Evolutionary conservation across 2,113 vertebrate genomes (phyloP).

Genomic region (Penelope pileata): DNA sequence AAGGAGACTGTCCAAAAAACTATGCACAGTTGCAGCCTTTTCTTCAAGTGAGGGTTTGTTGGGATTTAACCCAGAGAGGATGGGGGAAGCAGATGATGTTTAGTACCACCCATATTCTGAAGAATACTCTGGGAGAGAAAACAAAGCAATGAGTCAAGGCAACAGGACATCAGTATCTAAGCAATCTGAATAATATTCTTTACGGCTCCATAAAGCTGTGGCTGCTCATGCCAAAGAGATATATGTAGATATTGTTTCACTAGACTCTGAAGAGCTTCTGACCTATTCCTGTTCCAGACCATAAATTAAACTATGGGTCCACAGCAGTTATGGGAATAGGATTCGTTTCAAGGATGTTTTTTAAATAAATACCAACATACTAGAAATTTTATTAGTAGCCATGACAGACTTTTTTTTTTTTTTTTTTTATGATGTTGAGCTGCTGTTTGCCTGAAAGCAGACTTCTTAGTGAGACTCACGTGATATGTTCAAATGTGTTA

Average conservation of each 20-base stretch:
- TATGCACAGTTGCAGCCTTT: not conserved
- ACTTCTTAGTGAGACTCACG: not conserved
- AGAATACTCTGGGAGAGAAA: not conserved
- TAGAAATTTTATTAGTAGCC: not conserved
- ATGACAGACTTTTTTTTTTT: not conserved
- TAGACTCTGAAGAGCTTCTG: not conserved
- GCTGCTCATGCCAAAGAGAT: not conserved
- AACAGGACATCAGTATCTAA: not conserved
- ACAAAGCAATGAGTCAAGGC: not conserved
- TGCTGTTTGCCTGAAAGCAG: not conserved
- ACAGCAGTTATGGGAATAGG: not conserved
- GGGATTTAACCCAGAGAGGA: rapidly evolving
- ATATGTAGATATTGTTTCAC: not conserved
- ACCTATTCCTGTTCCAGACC: not conserved
- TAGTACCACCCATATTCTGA: not conserved
- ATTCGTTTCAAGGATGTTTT: not conserved
- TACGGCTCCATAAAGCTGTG: not conserved
- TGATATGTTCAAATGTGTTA: not conserved
- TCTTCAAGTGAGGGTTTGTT: not conserved
- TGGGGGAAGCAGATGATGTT: not conserved
- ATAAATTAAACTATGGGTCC: not conserved
- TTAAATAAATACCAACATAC: not conserved
- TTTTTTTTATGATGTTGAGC: not conserved
- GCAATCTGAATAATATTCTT: not conserved
- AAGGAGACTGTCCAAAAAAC: not conserved